These are phyloP conservation scores for Streptopelia turtur DNA, from an alignment of 2,797 vertebrate species.

Conservation along the genomic window DNA sequence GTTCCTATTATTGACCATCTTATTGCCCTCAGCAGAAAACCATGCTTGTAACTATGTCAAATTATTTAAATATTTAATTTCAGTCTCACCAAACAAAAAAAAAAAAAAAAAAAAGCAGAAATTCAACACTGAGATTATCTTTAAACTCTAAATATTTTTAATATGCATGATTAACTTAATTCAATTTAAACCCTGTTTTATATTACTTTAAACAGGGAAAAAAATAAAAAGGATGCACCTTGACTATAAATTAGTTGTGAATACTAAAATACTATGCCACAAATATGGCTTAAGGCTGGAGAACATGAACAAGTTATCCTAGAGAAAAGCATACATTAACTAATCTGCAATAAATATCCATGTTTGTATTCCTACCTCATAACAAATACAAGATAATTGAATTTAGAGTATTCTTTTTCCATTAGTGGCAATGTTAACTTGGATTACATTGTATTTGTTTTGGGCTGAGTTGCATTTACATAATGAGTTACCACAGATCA, in stretches of 20 bases:
- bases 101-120: not conserved
- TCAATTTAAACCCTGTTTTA: not conserved
- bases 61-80: not conserved
- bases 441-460: not conserved
- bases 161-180: not conserved
- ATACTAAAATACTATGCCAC: not conserved
- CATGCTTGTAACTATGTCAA: not conserved
- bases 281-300: not conserved
- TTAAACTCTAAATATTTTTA: not conserved
- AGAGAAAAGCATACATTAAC: not conserved
- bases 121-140: not conserved
- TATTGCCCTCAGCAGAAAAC: not conserved
- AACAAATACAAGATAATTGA: not conserved
- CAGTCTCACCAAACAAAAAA: not conserved
- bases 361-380: not conserved
- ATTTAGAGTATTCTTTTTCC: not conserved
- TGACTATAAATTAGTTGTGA: not conserved
- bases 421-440: not conserved
- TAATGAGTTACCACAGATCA: not conserved
- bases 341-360: not conserved
- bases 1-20: not conserved
- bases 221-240: not conserved
- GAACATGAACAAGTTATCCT: not conserved
- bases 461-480: not conserved
- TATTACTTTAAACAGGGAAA: not conserved